These are phyloP conservation scores for Taeniopygia guttata DNA, from an alignment of 2,797 vertebrate species.

Conservation along the genomic window DNA sequence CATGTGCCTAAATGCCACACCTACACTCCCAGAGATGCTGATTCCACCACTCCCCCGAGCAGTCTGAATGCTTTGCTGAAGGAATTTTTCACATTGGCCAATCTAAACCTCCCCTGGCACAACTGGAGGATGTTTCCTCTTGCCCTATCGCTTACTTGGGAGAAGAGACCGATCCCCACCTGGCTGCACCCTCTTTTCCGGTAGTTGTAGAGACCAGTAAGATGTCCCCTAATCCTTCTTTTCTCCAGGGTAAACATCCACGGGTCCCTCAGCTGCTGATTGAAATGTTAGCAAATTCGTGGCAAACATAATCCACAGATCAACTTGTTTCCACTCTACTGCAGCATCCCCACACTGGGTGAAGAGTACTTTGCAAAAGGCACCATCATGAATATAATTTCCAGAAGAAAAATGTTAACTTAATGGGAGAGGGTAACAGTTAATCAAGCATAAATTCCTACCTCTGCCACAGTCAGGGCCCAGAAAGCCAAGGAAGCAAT, in stretches of 20 bases:
- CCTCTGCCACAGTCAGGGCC: conserved; percentile 96
- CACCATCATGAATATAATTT: neutral
- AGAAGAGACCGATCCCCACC: neutral
- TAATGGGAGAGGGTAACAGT: neutral
- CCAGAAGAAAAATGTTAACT: neutral
- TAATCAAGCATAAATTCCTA: conserved; percentile 64
- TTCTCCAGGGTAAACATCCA: neutral
- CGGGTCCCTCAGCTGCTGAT: rapidly evolving
- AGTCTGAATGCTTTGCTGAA: neutral
- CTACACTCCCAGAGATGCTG: neutral
- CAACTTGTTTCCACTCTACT: neutral
- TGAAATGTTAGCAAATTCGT: neutral
- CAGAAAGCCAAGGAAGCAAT: conserved; percentile 95
- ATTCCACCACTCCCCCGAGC: neutral
- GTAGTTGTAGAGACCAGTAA: neutral
- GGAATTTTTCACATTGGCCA: neutral
- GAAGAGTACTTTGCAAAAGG: neutral
- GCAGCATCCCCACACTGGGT: neutral
- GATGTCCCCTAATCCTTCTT: neutral
- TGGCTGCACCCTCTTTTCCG: neutral
- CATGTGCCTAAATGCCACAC: neutral
- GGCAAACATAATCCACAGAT: neutral
- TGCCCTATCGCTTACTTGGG: rapidly evolving
- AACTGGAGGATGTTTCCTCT: neutral
- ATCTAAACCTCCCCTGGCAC: neutral